Evolutionary conservation across 1,140 invertebrate genomes (phyloP).

Genomic region (Pseudomyrmex gracilis): DNA sequence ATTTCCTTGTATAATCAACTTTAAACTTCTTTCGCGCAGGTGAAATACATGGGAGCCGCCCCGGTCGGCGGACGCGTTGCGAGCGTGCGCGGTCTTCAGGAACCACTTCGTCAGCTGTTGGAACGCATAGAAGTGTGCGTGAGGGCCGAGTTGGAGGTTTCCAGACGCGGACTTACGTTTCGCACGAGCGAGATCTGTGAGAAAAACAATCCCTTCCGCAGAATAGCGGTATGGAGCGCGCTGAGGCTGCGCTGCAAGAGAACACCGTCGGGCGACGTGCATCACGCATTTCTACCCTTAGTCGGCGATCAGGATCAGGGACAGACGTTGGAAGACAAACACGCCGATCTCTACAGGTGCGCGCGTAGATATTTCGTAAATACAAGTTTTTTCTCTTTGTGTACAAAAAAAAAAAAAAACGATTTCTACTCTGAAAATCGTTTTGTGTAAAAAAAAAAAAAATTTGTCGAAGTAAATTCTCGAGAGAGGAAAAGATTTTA

Average conservation of each 20-base stretch:
- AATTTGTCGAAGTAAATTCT: background rate
- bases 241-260: slow-evolving; percentile 77
- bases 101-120: slow-evolving; percentile 90
- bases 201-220: slow-evolving; percentile 90
- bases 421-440: background rate
- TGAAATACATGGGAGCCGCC: slow-evolving; percentile 93
- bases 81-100: slow-evolving; percentile 92
- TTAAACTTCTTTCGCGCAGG: slow-evolving; percentile 82
- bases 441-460: background rate
- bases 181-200: slow-evolving; percentile 79
- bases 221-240: slow-evolving; percentile 95
- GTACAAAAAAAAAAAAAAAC: slow-evolving; percentile 8
- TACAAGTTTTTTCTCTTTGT: background rate
- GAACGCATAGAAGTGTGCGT: slow-evolving; percentile 78
- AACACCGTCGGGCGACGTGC: slow-evolving; percentile 76
- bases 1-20: no score
- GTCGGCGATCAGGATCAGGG: slow-evolving; percentile 89
- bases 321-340: slow-evolving; percentile 78
- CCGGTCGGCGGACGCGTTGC: slow-evolving; percentile 92
- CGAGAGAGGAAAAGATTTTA: background rate
- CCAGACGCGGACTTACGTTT: slow-evolving; percentile 81
- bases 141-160: slow-evolving; percentile 82
- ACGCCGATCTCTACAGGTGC: slow-evolving; percentile 82
- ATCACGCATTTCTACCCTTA: slow-evolving; percentile 93
- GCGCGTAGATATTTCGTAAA: background rate